phyloP scores from a whole-genome alignment of 2,113 vertebrate genomes.

The Galemys pyrenaicus region DNA sequence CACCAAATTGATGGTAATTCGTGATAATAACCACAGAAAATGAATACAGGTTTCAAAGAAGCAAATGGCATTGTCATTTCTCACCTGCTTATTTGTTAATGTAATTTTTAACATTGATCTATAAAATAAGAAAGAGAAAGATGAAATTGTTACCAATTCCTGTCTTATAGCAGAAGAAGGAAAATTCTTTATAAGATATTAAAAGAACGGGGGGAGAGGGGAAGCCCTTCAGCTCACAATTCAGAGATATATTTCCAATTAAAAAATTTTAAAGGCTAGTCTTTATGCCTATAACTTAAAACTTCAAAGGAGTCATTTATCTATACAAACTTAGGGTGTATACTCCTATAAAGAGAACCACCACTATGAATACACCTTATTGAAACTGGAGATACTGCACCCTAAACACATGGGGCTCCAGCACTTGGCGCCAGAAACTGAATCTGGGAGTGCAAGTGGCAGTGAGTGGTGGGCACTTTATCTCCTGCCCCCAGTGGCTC shows the following conservation, averaged over 20 bases:
- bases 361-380: not conserved
- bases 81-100: not conserved
- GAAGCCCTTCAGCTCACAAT: not conserved
- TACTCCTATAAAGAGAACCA: not conserved
- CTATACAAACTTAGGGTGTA: not conserved
- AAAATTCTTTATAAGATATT: not conserved
- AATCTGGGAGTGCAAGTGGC: too few relatives aligned
- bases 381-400: too few relatives aligned
- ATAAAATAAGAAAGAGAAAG: not conserved
- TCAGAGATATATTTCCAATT: not conserved
- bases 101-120: not conserved
- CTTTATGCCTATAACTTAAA: not conserved
- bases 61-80: not conserved
- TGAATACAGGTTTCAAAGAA: not conserved
- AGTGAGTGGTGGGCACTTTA: too few relatives aligned
- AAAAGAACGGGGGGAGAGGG: not conserved
- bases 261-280: not conserved
- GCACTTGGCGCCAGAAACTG: too few relatives aligned
- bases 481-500: too few relatives aligned
- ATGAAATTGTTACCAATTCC: not conserved
- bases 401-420: too few relatives aligned
- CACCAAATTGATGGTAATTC: not conserved
- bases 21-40: not conserved
- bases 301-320: not conserved
- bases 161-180: not conserved